Percentiles rank a stretch among this genome's conserved stretches.
phyloP scores from a whole-genome alignment of 2,888 invertebrate species.

The Pammene fasciana region DNA sequence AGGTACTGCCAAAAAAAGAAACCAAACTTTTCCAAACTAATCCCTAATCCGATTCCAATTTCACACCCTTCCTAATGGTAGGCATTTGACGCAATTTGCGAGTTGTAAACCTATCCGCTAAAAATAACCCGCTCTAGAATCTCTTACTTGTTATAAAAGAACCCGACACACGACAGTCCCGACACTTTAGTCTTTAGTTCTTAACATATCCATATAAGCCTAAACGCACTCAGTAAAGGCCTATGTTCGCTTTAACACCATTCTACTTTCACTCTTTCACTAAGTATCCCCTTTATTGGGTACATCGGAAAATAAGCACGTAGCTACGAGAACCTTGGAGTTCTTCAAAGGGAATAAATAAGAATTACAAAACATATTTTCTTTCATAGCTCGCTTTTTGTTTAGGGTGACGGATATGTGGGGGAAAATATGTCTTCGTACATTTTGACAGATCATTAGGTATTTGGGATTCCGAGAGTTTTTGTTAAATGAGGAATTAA shows the following conservation, averaged over 20 bases:
- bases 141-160: too few relatives aligned
- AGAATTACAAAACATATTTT: conserved; percentile 33
- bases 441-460: conserved; percentile 34
- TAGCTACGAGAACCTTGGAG: conserved; percentile 24
- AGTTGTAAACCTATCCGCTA: too few relatives aligned
- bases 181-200: conserved; percentile 17
- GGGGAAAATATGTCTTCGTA: conserved; percentile 16
- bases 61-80: too few relatives aligned
- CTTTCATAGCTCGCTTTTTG: conserved; percentile 15
- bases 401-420: conserved; percentile 26
- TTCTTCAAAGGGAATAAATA: conserved; percentile 36
- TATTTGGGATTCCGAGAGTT: not conserved
- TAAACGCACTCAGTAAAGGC: not conserved
- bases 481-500: not conserved
- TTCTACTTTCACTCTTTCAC: conserved; percentile 6
- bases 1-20: too few relatives aligned
- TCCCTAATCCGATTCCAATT: too few relatives aligned
- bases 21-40: too few relatives aligned
- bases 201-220: not conserved
- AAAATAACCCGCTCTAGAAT: too few relatives aligned
- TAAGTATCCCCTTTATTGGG: conserved; percentile 18
- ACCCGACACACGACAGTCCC: too few relatives aligned
- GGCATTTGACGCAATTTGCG: too few relatives aligned
- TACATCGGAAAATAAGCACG: conserved; percentile 34
- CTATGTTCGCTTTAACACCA: conserved; percentile 2